Evolutionary conservation across 92 coral and sea anemone genomes (phyloP).

Genomic region (Plumapathes pennacea): DNA sequence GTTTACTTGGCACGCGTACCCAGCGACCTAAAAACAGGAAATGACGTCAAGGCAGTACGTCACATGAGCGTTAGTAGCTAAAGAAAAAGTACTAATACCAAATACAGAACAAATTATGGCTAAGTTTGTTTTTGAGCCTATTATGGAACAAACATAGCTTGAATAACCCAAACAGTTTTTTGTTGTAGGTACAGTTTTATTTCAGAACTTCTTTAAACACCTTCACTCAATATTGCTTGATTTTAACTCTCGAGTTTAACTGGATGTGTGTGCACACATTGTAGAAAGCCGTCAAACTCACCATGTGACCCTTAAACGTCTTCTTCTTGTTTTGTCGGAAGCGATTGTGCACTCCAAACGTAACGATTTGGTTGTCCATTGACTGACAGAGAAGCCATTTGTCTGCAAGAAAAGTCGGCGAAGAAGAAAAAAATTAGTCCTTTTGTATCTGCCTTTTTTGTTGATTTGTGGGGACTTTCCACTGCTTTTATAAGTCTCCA

Average conservation of each 20-base stretch:
- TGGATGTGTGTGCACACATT: too few species aligned
- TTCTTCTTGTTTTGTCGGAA: slow-evolving; percentile 94
- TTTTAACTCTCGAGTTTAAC: too few species aligned
- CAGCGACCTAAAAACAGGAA: slow-evolving; percentile 70
- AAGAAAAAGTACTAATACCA: not conserved
- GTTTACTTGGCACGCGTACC: slow-evolving; percentile 93
- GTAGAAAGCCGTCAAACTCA: not conserved
- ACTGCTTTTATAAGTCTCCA: not conserved
- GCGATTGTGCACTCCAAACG: slow-evolving; percentile 92
- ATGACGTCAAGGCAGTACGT: too few species aligned
- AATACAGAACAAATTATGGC: not conserved
- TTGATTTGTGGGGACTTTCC: too few species aligned
- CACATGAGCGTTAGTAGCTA: not conserved
- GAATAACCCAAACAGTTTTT: too few species aligned
- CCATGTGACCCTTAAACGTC: slow-evolving; percentile 99
- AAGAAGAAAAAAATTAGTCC: too few species aligned
- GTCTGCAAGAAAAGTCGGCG: slow-evolving; percentile 55
- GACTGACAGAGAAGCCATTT: slow-evolving; percentile 99
- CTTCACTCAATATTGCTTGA: too few species aligned
- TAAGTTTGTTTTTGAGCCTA: too few species aligned
- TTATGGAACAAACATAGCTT: too few species aligned
- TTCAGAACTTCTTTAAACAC: too few species aligned
- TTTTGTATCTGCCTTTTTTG: too few species aligned
- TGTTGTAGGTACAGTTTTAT: too few species aligned
- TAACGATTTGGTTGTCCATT: slow-evolving; percentile 94